Evolutionary conservation across 2,888 invertebrate species (phyloP).

Genomic region (Leptopilina myrica): DNA sequence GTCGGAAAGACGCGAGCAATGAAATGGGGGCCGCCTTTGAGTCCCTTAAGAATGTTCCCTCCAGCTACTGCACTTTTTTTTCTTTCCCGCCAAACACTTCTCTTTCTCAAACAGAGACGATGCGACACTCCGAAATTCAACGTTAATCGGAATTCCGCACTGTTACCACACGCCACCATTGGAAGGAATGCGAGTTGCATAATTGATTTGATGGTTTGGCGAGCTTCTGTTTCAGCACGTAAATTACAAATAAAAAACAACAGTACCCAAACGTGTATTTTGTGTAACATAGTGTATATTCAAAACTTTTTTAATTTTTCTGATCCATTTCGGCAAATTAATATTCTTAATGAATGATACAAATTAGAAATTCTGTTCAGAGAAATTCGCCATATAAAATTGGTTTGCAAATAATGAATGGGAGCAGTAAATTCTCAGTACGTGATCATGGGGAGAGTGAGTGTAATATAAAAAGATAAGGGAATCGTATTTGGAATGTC

Average conservation of each 20-base stretch:
- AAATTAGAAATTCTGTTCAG: slow-evolving; percentile 9
- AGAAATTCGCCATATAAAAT: slow-evolving; percentile 1
- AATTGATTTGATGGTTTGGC: slow-evolving; percentile 10
- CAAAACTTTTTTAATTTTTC: not conserved
- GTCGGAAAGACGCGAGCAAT: slow-evolving; percentile 54
- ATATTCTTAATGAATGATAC: slow-evolving; percentile 7
- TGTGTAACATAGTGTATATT: no score
- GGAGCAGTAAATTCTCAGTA: slow-evolving; percentile 24
- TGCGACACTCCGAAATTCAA: slow-evolving; percentile 21
- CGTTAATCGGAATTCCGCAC: slow-evolving; percentile 27
- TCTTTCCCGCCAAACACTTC: slow-evolving; percentile 28
- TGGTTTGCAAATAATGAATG: slow-evolving; percentile 20
- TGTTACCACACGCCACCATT: slow-evolving; percentile 13
- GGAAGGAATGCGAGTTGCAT: slow-evolving; percentile 33
- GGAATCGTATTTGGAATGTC: slow-evolving; percentile 28
- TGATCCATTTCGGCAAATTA: slow-evolving; percentile 8
- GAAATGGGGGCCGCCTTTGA: slow-evolving; percentile 58
- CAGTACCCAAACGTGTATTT: no score
- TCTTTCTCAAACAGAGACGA: no score
- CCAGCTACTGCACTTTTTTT: slow-evolving; percentile 23
- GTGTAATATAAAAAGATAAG: slow-evolving; percentile 35
- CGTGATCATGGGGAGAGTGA: slow-evolving; percentile 24
- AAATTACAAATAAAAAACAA: not conserved
- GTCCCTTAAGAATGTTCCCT: slow-evolving; percentile 21
- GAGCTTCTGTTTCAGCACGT: slow-evolving; percentile 4